Evolutionary conservation across 1,140 invertebrate genomes (phyloP).

Genomic region (Drosophila saltans): DNA sequence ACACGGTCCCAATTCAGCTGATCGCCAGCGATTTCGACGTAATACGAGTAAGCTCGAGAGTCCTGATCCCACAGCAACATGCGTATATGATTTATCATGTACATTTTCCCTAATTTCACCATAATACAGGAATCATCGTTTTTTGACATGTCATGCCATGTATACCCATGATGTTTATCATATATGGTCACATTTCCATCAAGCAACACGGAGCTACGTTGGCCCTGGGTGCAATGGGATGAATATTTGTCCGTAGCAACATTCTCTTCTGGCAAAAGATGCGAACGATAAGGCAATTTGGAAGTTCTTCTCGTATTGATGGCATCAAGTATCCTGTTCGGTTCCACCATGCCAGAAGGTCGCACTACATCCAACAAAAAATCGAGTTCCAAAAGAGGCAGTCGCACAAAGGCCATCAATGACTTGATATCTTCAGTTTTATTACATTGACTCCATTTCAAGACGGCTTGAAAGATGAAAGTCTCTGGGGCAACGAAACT

Average conservation of each 20-base stretch:
- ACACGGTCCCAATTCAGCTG: conserved; percentile 97
- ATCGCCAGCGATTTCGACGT: conserved; percentile 97
- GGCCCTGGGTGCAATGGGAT: conserved; percentile 92
- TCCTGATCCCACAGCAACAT: conserved; percentile 98
- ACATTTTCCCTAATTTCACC: conserved; percentile 92
- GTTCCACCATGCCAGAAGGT: conserved; percentile 91
- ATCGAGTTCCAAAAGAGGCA: conserved; percentile 92
- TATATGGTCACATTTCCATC: conserved; percentile 90
- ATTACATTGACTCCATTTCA: conserved; percentile 93
- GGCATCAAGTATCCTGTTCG: conserved; percentile 96
- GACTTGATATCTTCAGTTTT: conserved; percentile 86
- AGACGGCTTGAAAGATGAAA: conserved; percentile 96
- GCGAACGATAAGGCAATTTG: conserved; percentile 91
- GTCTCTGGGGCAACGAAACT: conserved; percentile 98
- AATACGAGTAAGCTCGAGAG: conserved; percentile 97
- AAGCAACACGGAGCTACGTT: conserved; percentile 92
- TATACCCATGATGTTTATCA: conserved; percentile 87
- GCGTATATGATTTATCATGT: conserved; percentile 96
- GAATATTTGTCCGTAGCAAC: conserved; percentile 91
- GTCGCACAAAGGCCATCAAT: conserved; percentile 88
- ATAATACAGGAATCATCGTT: conserved; percentile 89
- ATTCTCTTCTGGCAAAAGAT: conserved; percentile 94
- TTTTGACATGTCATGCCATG: conserved; percentile 95
- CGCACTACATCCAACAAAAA: conserved; percentile 95
- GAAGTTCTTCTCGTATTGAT: conserved; percentile 92